These are phyloP conservation scores for Papilio protenor DNA, from an alignment of 2,888 invertebrate species.

Conservation along the genomic window DNA sequence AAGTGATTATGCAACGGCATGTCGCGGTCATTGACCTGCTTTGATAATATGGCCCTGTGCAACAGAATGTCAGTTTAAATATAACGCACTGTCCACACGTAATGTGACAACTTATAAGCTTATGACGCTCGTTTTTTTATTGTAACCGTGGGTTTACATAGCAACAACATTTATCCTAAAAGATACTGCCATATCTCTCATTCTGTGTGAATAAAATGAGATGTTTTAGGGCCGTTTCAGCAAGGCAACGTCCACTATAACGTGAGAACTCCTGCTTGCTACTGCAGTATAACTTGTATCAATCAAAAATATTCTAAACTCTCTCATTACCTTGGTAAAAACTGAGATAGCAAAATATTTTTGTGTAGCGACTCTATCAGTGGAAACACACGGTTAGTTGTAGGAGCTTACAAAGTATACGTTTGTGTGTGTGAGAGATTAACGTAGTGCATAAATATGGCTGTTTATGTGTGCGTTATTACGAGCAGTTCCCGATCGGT, in stretches of 20 bases:
- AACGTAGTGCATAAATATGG: not conserved
- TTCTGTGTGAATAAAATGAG: not conserved
- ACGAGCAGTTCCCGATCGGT: constrained; percentile 20
- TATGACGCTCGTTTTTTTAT: not conserved
- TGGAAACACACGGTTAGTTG: not conserved
- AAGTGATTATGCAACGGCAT: constrained; percentile 38
- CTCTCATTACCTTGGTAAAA: not conserved
- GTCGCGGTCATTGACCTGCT: constrained; percentile 37
- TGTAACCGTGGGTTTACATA: not conserved
- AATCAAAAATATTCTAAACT: not conserved
- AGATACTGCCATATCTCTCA: not conserved
- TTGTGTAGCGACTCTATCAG: not conserved
- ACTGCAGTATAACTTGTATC: not conserved
- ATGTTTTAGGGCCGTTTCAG: too few relatives aligned
- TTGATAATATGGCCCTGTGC: constrained; percentile 40
- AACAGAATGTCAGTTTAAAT: constrained; percentile 40
- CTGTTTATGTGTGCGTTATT: constrained; percentile 6
- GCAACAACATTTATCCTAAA: not conserved
- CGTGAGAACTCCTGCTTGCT: too few relatives aligned
- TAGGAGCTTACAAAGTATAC: constrained; percentile 5
- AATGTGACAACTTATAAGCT: constrained; percentile 27
- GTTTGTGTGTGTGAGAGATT: constrained; percentile 1
- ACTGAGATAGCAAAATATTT: not conserved
- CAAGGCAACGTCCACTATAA: too few relatives aligned
- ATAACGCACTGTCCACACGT: constrained; percentile 27